phyloP scores from a whole-genome alignment of 2,113 vertebrate genomes.

The Dunckerocampus dactyliophorus region DNA sequence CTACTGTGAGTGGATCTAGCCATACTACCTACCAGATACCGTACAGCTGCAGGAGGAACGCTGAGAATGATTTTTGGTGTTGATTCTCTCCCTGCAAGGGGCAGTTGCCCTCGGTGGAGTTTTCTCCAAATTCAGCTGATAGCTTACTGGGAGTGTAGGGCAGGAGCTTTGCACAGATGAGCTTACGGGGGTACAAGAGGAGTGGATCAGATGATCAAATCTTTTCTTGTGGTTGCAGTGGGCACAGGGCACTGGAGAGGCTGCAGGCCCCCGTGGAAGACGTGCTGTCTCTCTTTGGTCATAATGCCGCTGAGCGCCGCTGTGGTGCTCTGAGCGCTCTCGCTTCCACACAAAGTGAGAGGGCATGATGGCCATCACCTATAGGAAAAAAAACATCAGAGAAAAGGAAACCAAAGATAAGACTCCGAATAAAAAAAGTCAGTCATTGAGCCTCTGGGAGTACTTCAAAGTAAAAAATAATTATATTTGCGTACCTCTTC shows the following conservation, averaged over 20 bases:
- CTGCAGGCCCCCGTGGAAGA: conserved; percentile 78
- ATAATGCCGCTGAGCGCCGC: conserved; percentile 82
- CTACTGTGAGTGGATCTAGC: neutral
- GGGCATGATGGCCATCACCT: conserved; percentile 95
- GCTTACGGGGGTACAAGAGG: conserved; percentile 14
- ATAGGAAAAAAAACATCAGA: neutral
- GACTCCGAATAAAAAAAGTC: neutral
- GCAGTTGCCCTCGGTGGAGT: conserved; percentile 33
- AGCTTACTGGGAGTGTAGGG: conserved; percentile 1
- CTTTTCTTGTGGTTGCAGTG: conserved; percentile 70
- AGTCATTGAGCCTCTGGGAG: conserved; percentile 1
- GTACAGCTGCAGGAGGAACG: conserved; percentile 17
- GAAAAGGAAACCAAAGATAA: neutral
- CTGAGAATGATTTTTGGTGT: conserved; percentile 6
- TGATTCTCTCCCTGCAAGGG: neutral
- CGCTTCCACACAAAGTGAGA: conserved; percentile 88
- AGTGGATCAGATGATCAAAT: neutral
- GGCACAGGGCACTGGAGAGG: conserved; percentile 75
- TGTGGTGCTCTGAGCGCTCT: conserved; percentile 81
- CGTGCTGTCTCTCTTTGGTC: conserved; percentile 26
- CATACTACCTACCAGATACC: conserved; percentile 42
- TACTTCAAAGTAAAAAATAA: conserved; percentile 12
- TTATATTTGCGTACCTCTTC: conserved; percentile 79
- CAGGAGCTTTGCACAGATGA: conserved; percentile 1
- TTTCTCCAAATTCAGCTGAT: conserved; percentile 28